Conservation (phyloP, 2,113 vertebrate genomes). For the Gavialis gangeticus region DNA sequence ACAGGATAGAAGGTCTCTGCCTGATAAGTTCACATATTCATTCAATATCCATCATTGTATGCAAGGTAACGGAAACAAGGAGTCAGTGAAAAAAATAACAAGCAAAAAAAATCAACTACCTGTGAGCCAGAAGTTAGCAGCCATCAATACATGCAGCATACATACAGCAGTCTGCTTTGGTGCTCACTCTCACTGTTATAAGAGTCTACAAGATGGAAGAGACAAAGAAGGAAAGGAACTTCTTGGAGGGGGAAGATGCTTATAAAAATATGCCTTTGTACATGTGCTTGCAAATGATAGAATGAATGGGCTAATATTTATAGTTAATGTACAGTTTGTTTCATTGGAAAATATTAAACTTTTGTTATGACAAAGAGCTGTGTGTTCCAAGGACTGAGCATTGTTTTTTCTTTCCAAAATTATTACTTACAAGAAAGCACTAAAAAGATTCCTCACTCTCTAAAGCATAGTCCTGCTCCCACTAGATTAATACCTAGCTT, state of each 20-base stretch:
- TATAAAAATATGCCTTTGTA: constrained; percentile 35
- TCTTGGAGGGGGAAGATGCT: not conserved
- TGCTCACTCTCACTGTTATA: not conserved
- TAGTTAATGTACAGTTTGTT: not conserved
- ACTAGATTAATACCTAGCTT: rapidly evolving
- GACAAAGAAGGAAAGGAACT: not conserved
- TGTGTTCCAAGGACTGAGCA: not conserved
- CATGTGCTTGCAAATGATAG: not conserved
- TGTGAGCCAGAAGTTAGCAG: not conserved
- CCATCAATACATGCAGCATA: not conserved
- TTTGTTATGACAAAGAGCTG: not conserved
- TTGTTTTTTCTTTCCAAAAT: not conserved
- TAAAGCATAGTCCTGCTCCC: not conserved
- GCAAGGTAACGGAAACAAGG: not conserved
- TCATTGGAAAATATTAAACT: not conserved
- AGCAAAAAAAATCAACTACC: not conserved
- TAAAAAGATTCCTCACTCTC: not conserved
- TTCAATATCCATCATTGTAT: not conserved
- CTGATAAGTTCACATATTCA: not conserved
- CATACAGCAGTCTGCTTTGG: not conserved
- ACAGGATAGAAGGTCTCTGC: not conserved
- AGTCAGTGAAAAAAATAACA: not conserved
- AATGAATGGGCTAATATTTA: not conserved
- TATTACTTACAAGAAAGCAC: not conserved
- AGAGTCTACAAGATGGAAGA: not conserved